phyloP scores from a whole-genome alignment of 2,888 invertebrate species.

The Prenolepis imparis region DNA sequence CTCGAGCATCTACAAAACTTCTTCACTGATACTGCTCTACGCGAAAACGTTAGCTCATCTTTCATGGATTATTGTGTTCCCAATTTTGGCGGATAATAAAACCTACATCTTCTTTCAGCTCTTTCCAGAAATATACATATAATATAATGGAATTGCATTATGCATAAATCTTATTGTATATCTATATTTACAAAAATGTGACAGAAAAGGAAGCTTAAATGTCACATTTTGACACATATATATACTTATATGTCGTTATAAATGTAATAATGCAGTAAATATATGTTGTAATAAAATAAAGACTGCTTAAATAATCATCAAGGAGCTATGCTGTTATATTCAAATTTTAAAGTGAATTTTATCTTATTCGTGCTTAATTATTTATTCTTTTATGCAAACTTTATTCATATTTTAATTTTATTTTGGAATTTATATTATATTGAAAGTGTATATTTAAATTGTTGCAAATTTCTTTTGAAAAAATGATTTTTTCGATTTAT shows the following conservation, averaged over 20 bases:
- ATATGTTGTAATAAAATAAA: not conserved
- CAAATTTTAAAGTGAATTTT: not conserved
- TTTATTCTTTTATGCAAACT: not conserved
- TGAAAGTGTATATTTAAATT: not conserved
- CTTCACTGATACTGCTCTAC: slow-evolving; percentile 65
- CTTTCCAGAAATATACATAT: not conserved
- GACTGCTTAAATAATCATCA: not conserved
- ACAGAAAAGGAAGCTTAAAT: not conserved
- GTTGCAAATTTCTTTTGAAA: not conserved
- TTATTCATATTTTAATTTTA: not conserved
- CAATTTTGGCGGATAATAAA: not conserved
- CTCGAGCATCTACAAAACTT: slow-evolving; percentile 32
- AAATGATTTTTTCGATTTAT: not conserved
- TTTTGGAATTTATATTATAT: not conserved
- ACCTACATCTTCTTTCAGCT: too few species aligned
- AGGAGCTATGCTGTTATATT: not conserved
- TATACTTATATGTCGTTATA: not conserved
- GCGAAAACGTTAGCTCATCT: slow-evolving; percentile 69
- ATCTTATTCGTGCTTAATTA: not conserved
- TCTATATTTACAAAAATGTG: not conserved
- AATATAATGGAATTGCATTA: not conserved
- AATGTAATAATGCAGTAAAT: not conserved
- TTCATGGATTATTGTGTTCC: slow-evolving; percentile 29
- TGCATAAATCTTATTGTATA: not conserved
- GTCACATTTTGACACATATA: not conserved